These are phyloP conservation scores for Slavum lentiscoides DNA, from an alignment of 2,888 invertebrate species.

Conservation along the genomic window DNA sequence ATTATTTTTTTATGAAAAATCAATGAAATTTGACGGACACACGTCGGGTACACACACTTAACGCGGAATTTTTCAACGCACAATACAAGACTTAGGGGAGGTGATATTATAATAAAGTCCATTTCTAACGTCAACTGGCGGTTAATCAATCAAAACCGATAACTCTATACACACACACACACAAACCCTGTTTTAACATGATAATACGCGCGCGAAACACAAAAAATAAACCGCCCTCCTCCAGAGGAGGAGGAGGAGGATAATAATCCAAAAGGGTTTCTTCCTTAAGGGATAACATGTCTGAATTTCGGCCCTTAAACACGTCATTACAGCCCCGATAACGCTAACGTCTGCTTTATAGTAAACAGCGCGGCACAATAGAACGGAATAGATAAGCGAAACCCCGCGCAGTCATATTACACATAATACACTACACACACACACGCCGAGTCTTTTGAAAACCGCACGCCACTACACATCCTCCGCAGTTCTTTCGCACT, in stretches of 20 bases:
- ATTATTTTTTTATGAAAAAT: too few species aligned
- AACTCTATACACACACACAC: background rate
- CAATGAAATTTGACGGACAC: too few species aligned
- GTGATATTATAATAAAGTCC: too few species aligned
- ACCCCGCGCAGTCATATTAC: background rate
- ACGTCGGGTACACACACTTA: too few species aligned
- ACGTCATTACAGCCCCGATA: constrained; percentile 50
- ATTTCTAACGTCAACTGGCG: constrained; percentile 5
- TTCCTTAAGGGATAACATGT: constrained; percentile 43
- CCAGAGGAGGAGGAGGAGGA: too few species aligned
- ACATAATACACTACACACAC: constrained; percentile 22
- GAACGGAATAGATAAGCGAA: constrained; percentile 46
- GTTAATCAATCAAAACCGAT: constrained; percentile 41
- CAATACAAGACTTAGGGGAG: background rate
- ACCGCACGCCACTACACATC: background rate
- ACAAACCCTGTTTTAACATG: constrained; percentile 36
- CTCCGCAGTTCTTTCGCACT: constrained; percentile 2
- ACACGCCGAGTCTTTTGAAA: constrained; percentile 26
- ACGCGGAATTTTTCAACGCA: constrained; percentile 3
- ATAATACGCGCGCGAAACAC: constrained; percentile 17
- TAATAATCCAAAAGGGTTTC: constrained; percentile 30
- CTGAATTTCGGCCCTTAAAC: constrained; percentile 52
- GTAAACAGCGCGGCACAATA: constrained; percentile 36
- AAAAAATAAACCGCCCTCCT: background rate
- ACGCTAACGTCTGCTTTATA: constrained; percentile 49